Evolutionary conservation across 2,113 vertebrate species (phyloP), one percentile per base, ranked within the genome.

Genomic region (Rousettus leschenaultii): DNA sequence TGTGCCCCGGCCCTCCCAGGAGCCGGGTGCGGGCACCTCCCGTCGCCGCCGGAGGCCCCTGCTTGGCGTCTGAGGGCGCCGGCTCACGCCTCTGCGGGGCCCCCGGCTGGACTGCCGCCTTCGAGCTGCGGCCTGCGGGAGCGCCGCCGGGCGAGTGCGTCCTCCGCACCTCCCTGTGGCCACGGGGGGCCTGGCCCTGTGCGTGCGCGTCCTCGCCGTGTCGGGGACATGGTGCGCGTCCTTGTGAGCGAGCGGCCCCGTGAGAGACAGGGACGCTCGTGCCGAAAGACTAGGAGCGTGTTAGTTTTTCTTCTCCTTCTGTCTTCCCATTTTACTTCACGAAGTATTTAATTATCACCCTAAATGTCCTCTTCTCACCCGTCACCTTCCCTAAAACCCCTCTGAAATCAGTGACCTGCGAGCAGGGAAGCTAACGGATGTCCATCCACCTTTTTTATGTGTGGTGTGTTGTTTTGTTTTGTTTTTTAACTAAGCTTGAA

Each of bases 401-500:
- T 96, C 97, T 97, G 96, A 97, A 98, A 98, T 97, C 98, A 98
- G 98, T 99, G 98, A 98, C 98, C 98, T 98, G 98, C 98, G 98
- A 98, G 98, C 98, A 98, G 98, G 98, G 98, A 98, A 98, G 98
- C 97, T 98, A 98, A 98, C 98, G 98, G 98, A 98, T 99, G 98
- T 99, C 99, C 99, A 99, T 99, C 99, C 99, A 99, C 99, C 98
- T 75, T 98, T 97, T 98, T 98, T 98, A 96, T 98, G 96, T 98
- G 98, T 98, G 97, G 97, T 98, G 97, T 98, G 96, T 97, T 73
- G 88, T 98, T 98, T 51, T 51, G 3, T 97, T 98, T 97, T 98
- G 91, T 98, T 98, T 98, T 97, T 98, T 89, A 98, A 99, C 99
- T 99, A 99, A 99, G 99, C 99, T 99, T 99, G 99, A 99, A 99